phyloP scores from a whole-genome alignment of 1,140 invertebrate genomes.

The Triops longicaudatus region DNA sequence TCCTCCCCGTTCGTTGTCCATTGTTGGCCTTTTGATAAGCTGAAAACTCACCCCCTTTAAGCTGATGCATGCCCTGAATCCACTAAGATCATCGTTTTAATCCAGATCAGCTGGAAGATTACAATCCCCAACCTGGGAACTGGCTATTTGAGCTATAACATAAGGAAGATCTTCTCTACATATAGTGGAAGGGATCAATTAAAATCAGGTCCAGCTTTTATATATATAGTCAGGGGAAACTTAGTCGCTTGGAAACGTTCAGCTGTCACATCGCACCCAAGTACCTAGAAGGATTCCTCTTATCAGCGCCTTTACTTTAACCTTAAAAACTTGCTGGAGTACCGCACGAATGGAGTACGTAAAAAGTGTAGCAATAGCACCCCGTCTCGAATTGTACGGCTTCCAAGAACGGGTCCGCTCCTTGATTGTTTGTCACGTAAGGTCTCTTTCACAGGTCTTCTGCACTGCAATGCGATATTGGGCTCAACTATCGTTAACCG shows the following conservation, averaged over 20 bases:
- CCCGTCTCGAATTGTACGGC: background rate
- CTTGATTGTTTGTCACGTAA: conserved; percentile 12
- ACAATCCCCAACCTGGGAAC: background rate
- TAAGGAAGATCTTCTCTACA: conserved; percentile 6
- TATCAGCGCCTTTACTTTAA: background rate
- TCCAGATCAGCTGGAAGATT: conserved; percentile 11
- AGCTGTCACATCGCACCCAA: background rate
- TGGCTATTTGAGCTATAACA: background rate
- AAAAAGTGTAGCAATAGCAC: conserved; percentile 4
- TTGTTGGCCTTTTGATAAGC: conserved; percentile 2
- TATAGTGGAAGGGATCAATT: background rate
- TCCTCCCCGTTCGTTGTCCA: background rate
- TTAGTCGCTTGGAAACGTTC: conserved; percentile 2
- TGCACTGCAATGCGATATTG: background rate
- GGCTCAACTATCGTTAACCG: background rate
- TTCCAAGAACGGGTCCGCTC: background rate
- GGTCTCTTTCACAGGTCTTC: conserved; percentile 6
- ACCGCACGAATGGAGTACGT: background rate
- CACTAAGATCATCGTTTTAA: conserved; percentile 12
- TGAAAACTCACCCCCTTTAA: background rate
- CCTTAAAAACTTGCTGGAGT: background rate
- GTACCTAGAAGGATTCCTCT: background rate
- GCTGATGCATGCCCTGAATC: background rate
- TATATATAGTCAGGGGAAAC: background rate
- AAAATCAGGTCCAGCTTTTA: background rate